Conservation (phyloP, 2,888 invertebrate genomes). For the Polietes domitor region DNA sequence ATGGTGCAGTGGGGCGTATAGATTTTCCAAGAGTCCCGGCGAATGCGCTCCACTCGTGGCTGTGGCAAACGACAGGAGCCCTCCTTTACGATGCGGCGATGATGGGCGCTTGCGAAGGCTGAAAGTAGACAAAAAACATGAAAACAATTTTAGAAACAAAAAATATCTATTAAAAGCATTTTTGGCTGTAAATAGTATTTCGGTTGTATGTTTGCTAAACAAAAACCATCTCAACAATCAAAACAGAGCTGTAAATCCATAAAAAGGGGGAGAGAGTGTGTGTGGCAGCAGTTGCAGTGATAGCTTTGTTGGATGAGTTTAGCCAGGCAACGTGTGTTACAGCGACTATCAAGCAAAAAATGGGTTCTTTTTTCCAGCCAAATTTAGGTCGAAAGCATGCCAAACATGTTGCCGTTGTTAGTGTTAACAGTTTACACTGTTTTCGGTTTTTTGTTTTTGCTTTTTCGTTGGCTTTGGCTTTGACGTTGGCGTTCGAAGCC, state of each 20-base stretch:
- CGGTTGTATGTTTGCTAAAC: not conserved
- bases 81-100: conserved; percentile 73
- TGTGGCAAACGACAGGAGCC: conserved; percentile 83
- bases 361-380: conserved; percentile 38
- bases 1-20: conserved; percentile 93
- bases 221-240: not conserved
- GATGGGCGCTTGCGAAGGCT: conserved; percentile 78
- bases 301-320: not conserved
- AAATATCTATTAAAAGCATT: not conserved
- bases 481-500: not conserved
- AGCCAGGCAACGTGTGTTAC: not conserved
- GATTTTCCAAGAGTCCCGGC: conserved; percentile 83
- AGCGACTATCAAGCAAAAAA: conserved; percentile 18
- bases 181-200: not conserved
- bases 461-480: not conserved
- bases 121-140: conserved; percentile 25
- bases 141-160: not conserved
- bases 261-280: no score
- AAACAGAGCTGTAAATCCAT: conserved; percentile 33
- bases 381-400: conserved; percentile 51
- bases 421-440: conserved; percentile 34
- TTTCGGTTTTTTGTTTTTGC: conserved; percentile 7
- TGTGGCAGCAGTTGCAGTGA: not conserved
- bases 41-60: conserved; percentile 88
- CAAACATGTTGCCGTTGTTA: conserved; percentile 44